Evolutionary conservation across 2,888 invertebrate species (phyloP), one percentile per base, ranked within the genome.

Genomic region (Eupsilia transversa): DNA sequence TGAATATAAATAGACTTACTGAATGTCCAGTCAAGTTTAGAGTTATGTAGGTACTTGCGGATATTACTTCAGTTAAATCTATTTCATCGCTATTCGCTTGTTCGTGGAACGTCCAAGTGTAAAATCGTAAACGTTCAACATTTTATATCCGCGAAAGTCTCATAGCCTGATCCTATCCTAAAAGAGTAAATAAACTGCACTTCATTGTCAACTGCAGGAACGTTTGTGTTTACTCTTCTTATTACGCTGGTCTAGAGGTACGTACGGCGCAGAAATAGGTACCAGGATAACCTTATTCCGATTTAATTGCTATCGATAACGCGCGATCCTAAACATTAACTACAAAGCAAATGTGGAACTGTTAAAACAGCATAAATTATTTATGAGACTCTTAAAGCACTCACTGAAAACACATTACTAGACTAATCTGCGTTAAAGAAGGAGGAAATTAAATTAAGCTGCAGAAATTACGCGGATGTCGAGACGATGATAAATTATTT

Each of bases 291-390:
- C 80, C 74, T 74, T 59, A 74, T 83, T 80, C 46, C 27, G 12
- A 76, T 79, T 76, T 72, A 65, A 79, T 46, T 61, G 60, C 56
- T 33, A 67, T 75, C 80, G 72, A 85, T 82, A 85, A 80, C 72
- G 35, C 65, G 66, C 59, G 74, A 88, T 83, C 75, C 77, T 74
- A 80, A 82, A 80, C 69, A 60, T 67, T 61, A 73, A 71, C 74
- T 82, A 81, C 77, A 85, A 83, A 83, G 77, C 76, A 72, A 83
- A 87, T 77, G 84, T 88, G 83, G 80, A 84, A 80, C 84, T 85
- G 79, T 88, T 85, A 87, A 89, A 89, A 80, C 76, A 63, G 80
- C 84, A 87, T 87, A 85, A 89, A 88, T 85, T 77, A 79, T 90
- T 90, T 89, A 88, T 85, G 85, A 86, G 78, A 80, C 81, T 80